These are phyloP conservation scores for Plemyria rubiginata DNA, from an alignment of 2,888 invertebrate genomes.

Conservation along the genomic window DNA sequence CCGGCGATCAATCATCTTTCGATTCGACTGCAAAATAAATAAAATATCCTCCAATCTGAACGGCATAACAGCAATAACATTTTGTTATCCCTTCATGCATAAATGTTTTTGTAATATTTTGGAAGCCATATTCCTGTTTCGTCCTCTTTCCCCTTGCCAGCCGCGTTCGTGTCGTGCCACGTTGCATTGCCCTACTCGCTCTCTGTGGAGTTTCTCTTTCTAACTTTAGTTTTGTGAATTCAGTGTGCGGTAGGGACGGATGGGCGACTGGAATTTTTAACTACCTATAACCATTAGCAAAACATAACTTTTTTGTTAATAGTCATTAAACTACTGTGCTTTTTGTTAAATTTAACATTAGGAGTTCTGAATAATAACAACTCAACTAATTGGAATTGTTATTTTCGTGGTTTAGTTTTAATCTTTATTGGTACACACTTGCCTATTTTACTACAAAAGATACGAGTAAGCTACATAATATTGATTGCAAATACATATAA, in stretches of 20 bases:
- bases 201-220: slow-evolving; percentile 63
- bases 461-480: slow-evolving; percentile 7
- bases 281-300: slow-evolving; percentile 11
- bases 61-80: slow-evolving; percentile 67
- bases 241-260: slow-evolving; percentile 18
- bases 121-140: slow-evolving; percentile 65
- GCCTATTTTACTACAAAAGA: slow-evolving; percentile 13
- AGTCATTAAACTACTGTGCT: background rate
- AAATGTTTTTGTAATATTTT: slow-evolving; percentile 80
- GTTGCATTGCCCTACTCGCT: slow-evolving; percentile 55
- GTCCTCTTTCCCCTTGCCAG: slow-evolving; percentile 51
- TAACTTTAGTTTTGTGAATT: slow-evolving; percentile 44
- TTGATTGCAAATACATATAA: slow-evolving; percentile 44
- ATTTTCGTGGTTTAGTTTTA: background rate
- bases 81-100: slow-evolving; percentile 81
- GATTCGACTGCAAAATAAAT: slow-evolving; percentile 56
- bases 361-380: background rate
- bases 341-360: background rate
- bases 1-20: slow-evolving; percentile 58
- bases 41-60: slow-evolving; percentile 68
- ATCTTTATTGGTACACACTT: background rate
- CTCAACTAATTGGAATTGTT: background rate
- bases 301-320: background rate
- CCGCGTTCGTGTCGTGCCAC: slow-evolving; percentile 49
- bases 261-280: slow-evolving; percentile 20